Evolutionary conservation across 2,113 vertebrate species (phyloP).

Genomic region (Harpagus bidentatus): DNA sequence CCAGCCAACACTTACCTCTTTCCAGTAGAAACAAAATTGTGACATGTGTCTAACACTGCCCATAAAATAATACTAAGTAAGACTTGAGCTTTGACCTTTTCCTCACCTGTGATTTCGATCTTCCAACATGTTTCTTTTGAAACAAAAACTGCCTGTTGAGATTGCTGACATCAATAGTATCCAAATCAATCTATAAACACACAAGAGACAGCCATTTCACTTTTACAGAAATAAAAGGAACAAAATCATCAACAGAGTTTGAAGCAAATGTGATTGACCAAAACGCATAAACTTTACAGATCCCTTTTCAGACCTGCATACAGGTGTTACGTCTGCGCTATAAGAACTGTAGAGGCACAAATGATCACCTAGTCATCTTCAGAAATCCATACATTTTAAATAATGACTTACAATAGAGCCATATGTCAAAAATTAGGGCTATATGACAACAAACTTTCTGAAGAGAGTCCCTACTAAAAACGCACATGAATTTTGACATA

Average conservation of each 20-base stretch:
- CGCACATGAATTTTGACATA: fast-evolving
- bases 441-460: background rate
- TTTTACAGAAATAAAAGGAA: background rate
- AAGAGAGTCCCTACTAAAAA: background rate
- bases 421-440: background rate
- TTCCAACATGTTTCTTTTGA: constrained; percentile 98
- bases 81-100: background rate
- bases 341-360: background rate
- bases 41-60: background rate
- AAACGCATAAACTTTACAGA: background rate
- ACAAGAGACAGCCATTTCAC: constrained; percentile 40
- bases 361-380: background rate
- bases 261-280: background rate
- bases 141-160: constrained; percentile 98
- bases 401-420: background rate
- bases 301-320: background rate
- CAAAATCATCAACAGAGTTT: background rate
- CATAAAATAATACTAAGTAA: background rate
- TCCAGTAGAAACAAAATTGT: background rate
- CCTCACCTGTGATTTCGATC: constrained; percentile 94
- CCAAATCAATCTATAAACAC: constrained; percentile 90
- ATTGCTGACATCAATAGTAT: constrained; percentile 98
- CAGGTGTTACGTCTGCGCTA: background rate
- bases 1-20: background rate
- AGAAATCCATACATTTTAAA: background rate